A percentile compares a stretch with the other conserved stretches of the same genome.
These are phyloP conservation scores for Xenopus laevis DNA, from an alignment of 2,113 vertebrate species.

Conservation along the genomic window DNA sequence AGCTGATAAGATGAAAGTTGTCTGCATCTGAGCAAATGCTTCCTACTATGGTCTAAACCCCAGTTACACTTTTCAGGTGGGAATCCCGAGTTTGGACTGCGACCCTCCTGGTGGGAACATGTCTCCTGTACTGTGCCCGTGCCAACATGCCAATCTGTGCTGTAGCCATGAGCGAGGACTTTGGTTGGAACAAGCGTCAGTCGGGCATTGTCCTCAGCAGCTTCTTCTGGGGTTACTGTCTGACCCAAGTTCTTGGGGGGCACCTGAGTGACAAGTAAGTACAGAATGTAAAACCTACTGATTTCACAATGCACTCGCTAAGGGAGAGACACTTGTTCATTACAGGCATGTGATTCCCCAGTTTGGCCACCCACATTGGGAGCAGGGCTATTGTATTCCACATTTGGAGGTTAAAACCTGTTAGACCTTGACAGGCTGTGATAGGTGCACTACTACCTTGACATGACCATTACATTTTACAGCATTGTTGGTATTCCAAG, in stretches of 20 bases:
- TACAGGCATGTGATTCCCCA: too few relatives aligned
- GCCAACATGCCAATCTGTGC: slow-evolving; percentile 86
- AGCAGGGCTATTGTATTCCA: too few relatives aligned
- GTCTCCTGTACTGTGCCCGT: slow-evolving; percentile 86
- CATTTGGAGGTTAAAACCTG: too few relatives aligned
- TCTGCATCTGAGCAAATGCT: too few relatives aligned
- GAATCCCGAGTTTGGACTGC: slow-evolving; percentile 77
- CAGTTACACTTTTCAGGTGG: slow-evolving; percentile 62
- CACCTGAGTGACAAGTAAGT: slow-evolving; percentile 84
- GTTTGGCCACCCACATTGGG: too few relatives aligned
- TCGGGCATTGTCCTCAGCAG: slow-evolving; percentile 86
- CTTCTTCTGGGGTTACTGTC: slow-evolving; percentile 97
- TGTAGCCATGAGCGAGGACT: slow-evolving; percentile 77
- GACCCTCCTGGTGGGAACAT: slow-evolving; percentile 85
- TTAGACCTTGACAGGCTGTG: background rate
- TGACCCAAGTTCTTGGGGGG: slow-evolving; percentile 89
- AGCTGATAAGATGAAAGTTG: too few relatives aligned
- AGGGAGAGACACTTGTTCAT: too few relatives aligned
- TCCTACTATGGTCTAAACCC: too few relatives aligned
- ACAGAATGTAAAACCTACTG: background rate
- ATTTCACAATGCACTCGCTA: too few relatives aligned
- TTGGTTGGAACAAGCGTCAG: slow-evolving; percentile 88
- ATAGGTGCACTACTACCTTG: background rate
- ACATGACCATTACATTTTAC: too few relatives aligned
- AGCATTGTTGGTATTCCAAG: too few relatives aligned